These are phyloP conservation scores for Tenthredo notha DNA, from an alignment of 2,888 invertebrate species.

Conservation along the genomic window DNA sequence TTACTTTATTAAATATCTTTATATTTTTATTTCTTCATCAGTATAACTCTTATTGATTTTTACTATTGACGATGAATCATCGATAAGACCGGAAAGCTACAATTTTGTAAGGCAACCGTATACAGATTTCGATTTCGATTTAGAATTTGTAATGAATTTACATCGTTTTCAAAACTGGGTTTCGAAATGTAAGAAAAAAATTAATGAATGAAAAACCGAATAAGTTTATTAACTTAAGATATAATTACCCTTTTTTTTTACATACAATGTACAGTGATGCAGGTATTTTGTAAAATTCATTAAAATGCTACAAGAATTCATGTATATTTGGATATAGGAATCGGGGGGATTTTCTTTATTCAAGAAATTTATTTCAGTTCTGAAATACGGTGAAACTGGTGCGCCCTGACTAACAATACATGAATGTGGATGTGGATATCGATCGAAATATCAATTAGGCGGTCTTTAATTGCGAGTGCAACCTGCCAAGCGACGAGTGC, in stretches of 20 bases:
- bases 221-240: no score
- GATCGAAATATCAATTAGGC: conserved; percentile 45
- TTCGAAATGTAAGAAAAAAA: not conserved
- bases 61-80: not conserved
- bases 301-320: not conserved
- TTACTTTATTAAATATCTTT: not conserved
- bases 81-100: not conserved
- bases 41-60: not conserved
- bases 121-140: no score
- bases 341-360: not conserved
- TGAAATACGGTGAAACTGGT: not conserved
- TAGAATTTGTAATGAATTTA: no score
- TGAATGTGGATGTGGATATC: conserved; percentile 18
- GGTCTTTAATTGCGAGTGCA: conserved; percentile 41
- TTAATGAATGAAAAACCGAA: not conserved
- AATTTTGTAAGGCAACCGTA: not conserved
- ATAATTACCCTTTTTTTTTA: not conserved
- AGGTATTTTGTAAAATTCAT: no score
- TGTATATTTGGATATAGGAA: not conserved
- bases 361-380: not conserved
- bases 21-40: not conserved
- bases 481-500: conserved; percentile 34
- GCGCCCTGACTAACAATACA: not conserved
- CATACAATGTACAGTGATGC: no score
- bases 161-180: no score